A percentile compares a stretch with the other conserved stretches of the same genome.
These are phyloP conservation scores for Bradypodion pumilum DNA, from an alignment of 2,797 vertebrate genomes.

Conservation along the genomic window DNA sequence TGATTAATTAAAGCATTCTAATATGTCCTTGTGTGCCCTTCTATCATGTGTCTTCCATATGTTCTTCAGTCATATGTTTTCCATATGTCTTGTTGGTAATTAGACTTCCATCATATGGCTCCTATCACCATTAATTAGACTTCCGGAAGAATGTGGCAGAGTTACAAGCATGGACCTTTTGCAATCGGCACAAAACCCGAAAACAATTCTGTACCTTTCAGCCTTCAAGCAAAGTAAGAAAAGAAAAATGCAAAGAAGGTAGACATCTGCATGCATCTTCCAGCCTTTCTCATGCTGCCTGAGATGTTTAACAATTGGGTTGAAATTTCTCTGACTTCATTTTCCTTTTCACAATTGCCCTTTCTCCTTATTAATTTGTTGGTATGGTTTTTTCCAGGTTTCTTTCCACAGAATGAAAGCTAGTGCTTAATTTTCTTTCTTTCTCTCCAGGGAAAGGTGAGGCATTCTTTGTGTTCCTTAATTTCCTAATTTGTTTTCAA, in stretches of 20 bases:
- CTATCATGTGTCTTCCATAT: conserved; percentile 73
- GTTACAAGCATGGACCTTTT: conserved; percentile 61
- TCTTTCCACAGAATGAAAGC: conserved; percentile 9
- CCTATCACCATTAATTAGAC: conserved; percentile 64
- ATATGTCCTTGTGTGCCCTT: conserved; percentile 71
- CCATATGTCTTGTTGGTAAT: conserved; percentile 72
- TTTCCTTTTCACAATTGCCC: neutral
- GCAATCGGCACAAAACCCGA: conserved; percentile 38
- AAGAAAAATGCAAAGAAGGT: conserved; percentile 45
- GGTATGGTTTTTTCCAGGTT: neutral
- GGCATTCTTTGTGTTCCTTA: no score
- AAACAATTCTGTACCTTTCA: neutral
- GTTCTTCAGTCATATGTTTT: conserved; percentile 71
- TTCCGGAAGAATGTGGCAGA: conserved; percentile 66
- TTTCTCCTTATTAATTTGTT: neutral
- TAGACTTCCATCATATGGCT: conserved; percentile 72
- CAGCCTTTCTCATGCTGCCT: neutral
- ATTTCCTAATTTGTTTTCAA: no score
- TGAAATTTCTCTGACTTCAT: conserved; percentile 19
- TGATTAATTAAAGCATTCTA: conserved; percentile 71
- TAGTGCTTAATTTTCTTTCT: neutral
- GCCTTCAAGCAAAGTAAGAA: conserved; percentile 36
- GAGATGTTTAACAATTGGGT: neutral
- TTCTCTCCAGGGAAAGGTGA: no score
- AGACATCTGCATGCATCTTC: neutral